phyloP scores from a whole-genome alignment of 2,113 vertebrate genomes.

The Gymnocephalus cernua region DNA sequence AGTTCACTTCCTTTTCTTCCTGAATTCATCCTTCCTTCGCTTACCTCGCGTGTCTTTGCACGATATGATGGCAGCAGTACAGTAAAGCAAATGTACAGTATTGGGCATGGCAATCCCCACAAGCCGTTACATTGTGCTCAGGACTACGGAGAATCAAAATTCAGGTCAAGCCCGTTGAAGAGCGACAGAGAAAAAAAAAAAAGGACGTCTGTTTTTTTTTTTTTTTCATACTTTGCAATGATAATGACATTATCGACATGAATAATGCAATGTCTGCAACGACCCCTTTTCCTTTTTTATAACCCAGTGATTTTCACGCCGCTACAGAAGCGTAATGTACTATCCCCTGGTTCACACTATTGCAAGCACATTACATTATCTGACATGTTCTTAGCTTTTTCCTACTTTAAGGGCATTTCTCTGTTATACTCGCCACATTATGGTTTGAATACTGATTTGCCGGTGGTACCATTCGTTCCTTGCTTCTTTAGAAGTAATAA shows the following conservation, averaged over 20 bases:
- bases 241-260: constrained; percentile 78
- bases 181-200: constrained; percentile 34
- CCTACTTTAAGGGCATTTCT: constrained; percentile 46
- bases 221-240: constrained; percentile 65
- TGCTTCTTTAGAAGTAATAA: constrained; percentile 34
- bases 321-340: constrained; percentile 40
- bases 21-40: constrained; percentile 22
- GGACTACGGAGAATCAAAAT: constrained; percentile 53
- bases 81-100: not conserved
- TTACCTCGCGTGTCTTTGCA: not conserved
- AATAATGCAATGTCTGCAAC: constrained; percentile 75
- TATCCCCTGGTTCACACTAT: constrained; percentile 41
- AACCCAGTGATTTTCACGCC: constrained; percentile 50
- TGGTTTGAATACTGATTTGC: constrained; percentile 49
- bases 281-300: constrained; percentile 37
- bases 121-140: constrained; percentile 8
- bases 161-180: constrained; percentile 67
- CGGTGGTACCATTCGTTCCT: not conserved
- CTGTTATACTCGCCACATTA: constrained; percentile 4
- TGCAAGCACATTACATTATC: constrained; percentile 43
- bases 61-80: not conserved
- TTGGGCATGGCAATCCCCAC: constrained; percentile 6
- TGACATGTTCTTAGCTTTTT: constrained; percentile 38
- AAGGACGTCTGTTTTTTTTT: constrained; percentile 28
- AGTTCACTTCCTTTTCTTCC: constrained; percentile 52